Evolutionary conservation across 2,888 invertebrate genomes (phyloP).

Genomic region (Graphium colonna): DNA sequence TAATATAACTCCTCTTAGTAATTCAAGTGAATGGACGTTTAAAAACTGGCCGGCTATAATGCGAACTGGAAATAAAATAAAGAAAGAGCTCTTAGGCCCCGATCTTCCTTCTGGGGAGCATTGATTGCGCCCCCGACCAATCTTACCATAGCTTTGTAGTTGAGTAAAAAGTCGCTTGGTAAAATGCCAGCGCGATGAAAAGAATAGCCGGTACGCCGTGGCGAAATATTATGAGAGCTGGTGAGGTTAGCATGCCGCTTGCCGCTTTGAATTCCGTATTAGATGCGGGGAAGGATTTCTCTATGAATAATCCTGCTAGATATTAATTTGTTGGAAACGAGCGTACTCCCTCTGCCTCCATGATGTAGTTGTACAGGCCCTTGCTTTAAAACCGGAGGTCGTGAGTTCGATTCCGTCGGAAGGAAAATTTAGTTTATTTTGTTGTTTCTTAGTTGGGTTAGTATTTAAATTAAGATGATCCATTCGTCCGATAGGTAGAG

Average conservation of each 20-base stretch:
- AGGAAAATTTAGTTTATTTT: too few relatives aligned
- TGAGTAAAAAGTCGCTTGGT: constrained; percentile 71
- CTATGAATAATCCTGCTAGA: too few relatives aligned
- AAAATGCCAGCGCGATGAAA: constrained; percentile 69
- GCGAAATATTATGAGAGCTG: constrained; percentile 56
- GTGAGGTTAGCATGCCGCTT: constrained; percentile 41
- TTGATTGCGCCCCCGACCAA: constrained; percentile 61
- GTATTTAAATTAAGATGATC: too few relatives aligned
- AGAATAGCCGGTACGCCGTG: constrained; percentile 56
- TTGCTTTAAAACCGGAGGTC: too few relatives aligned
- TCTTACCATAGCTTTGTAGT: constrained; percentile 57
- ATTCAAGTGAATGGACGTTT: constrained; percentile 47
- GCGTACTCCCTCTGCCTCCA: too few relatives aligned
- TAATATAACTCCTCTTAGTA: constrained; percentile 28
- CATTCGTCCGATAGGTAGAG: too few relatives aligned
- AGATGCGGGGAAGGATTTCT: constrained; percentile 2
- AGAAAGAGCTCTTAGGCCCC: constrained; percentile 51
- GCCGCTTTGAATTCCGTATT: too few relatives aligned
- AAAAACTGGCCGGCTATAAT: constrained; percentile 50
- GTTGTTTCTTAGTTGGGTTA: too few relatives aligned
- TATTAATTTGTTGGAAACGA: too few relatives aligned
- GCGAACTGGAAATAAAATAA: constrained; percentile 50
- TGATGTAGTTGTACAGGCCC: too few relatives aligned
- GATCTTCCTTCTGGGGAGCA: constrained; percentile 58
- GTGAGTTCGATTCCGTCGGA: too few relatives aligned